Conservation (phyloP, 2,113 vertebrate genomes). For the Zosterops pallidus region DNA sequence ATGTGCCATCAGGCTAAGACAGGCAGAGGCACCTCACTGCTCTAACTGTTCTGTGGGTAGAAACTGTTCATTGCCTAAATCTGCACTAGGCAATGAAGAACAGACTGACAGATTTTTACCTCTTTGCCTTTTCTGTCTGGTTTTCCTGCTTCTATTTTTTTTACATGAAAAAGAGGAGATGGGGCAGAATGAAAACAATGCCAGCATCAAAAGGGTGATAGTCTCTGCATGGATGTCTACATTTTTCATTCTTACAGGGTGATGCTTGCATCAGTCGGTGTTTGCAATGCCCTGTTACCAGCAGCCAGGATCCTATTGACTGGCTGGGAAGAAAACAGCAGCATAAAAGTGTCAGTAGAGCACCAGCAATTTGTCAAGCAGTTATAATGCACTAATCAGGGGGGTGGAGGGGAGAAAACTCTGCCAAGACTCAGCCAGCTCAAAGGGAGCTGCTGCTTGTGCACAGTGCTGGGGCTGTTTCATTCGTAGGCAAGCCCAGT, state of each 20-base stretch:
- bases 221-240: neutral
- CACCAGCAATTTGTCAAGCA: slow-evolving; percentile 33
- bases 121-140: neutral
- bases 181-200: neutral
- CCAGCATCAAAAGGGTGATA: neutral
- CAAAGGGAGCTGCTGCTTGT: neutral
- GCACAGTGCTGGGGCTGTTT: neutral
- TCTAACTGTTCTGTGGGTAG: neutral
- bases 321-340: neutral
- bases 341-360: slow-evolving; percentile 26
- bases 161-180: neutral
- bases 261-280: neutral
- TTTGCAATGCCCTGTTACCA: neutral
- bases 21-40: neutral
- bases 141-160: neutral
- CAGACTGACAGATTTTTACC: neutral
- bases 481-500: neutral
- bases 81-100: rapidly evolving
- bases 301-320: neutral
- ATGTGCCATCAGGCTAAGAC: neutral
- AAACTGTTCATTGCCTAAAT: neutral
- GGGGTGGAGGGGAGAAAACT: neutral
- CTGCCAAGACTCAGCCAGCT: neutral
- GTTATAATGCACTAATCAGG: slow-evolving; percentile 18
- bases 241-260: neutral